Conservation (phyloP, 2,888 invertebrate species). For the Trichopria drosophilae region DNA sequence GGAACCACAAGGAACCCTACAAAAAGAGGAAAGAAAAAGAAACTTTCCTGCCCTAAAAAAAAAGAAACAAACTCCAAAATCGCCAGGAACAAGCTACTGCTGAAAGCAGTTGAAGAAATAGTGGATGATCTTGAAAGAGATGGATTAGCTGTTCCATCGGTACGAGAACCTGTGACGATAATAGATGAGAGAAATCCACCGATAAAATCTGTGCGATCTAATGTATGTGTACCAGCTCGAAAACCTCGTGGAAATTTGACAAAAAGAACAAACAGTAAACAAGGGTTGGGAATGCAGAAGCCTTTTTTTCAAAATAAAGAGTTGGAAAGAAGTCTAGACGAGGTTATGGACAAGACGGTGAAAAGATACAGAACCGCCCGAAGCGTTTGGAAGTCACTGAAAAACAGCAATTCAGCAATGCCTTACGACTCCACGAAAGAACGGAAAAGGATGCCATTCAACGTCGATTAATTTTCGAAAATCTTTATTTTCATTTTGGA, state of each 20-base stretch:
- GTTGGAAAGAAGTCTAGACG: slow-evolving; percentile 34
- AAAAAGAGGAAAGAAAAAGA: neutral
- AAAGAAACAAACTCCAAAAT: slow-evolving; percentile 15
- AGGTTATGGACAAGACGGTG: slow-evolving; percentile 36
- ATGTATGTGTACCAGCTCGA: too few species aligned
- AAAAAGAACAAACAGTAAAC: too few species aligned
- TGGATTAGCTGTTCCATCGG: slow-evolving; percentile 17
- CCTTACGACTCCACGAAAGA: slow-evolving; percentile 28
- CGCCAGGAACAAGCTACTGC: slow-evolving; percentile 30
- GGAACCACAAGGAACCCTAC: neutral
- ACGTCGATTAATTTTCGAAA: too few species aligned
- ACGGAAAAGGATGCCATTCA: too few species aligned
- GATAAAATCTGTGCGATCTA: slow-evolving; percentile 4
- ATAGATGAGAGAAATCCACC: too few species aligned
- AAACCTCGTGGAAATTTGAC: too few species aligned
- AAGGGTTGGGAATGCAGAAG: too few species aligned
- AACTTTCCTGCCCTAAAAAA: neutral
- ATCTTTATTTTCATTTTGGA: too few species aligned
- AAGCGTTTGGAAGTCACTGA: slow-evolving; percentile 27
- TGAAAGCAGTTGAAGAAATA: slow-evolving; percentile 30
- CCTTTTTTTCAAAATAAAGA: slow-evolving; percentile 33
- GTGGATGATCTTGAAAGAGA: slow-evolving; percentile 18
- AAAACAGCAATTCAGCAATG: neutral
- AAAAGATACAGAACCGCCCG: slow-evolving; percentile 29
- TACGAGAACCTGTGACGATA: too few species aligned